Evolutionary conservation across 2,888 invertebrate species (phyloP), one percentile per base, ranked within the genome.

Genomic region (Athrips mouffetella): DNA sequence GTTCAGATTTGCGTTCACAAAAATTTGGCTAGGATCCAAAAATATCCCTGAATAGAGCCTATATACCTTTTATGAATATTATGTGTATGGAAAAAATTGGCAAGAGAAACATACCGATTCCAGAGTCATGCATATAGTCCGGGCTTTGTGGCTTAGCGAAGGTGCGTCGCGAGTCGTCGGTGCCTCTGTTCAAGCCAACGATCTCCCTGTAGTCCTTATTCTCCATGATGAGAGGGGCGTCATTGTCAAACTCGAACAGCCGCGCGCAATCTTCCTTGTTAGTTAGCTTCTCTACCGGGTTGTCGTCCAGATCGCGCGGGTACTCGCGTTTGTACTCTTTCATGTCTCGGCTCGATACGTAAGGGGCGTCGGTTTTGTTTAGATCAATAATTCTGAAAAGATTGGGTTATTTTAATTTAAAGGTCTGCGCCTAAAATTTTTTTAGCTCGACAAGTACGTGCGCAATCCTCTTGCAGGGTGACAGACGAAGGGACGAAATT

Each of bases 221-320:
- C 59, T 87, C 89, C 76, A 84, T 76, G 33, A 91, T 89, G 21
- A 87, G 73, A 0, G 88, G 88, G 2, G 88, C 87, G 60, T 89
- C 89, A 63, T 90, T 90, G 59, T 91, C 91, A 64, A 91, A 91
- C 66, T 90, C 91, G 65, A 91, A 89, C 30, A 89, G 72, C 41
- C 86, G 72, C 39, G 89, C 80, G 68, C 89, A 89, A 55, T 88
- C 89, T 37, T 86, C 89, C 58, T 84, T 82, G 63, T 75, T 76
- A 1, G 82, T 77, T 18, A 89, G 67, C 50, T 88, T 82, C 60
- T 88, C 87, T 45, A 87, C 86, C 11, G 83, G 74, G 58, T 86
- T 79, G 57, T 83, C 83, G 57, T 79, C 80, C 41, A 81, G 63
- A 20, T 81, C 77, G 48, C 74, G 72, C 67, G 68, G 74, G 46